A percentile compares a stretch with the other conserved stretches of the same genome.
Conservation (phyloP, 2,113 vertebrate genomes). For the Tyrannus savana region DNA sequence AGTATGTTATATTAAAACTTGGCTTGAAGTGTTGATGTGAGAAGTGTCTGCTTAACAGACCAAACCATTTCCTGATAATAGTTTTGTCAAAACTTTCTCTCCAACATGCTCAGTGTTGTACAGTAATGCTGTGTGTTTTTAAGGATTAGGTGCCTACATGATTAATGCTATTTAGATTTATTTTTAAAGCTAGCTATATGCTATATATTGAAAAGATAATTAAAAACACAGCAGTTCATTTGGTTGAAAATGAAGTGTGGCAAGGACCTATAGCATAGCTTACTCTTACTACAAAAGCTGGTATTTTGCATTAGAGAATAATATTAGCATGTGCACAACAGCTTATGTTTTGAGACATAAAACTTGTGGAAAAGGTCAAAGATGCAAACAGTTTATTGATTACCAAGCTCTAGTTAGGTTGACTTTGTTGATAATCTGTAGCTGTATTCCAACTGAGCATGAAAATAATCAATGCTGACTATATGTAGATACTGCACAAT, state of each 20-base stretch:
- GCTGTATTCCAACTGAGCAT: not conserved
- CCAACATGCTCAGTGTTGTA: not conserved
- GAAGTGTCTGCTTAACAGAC: not conserved
- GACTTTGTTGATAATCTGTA: not conserved
- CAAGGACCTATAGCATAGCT: not conserved
- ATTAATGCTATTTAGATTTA: not conserved
- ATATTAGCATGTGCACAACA: not conserved
- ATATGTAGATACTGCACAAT: not conserved
- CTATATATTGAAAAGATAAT: not conserved
- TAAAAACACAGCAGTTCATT: not conserved
- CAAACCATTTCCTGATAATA: not conserved
- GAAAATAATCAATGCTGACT: not conserved
- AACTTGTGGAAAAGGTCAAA: not conserved
- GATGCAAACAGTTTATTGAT: not conserved
- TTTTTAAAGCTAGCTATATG: not conserved
- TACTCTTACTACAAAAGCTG: not conserved
- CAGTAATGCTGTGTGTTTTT: not conserved
- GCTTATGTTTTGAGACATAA: not conserved
- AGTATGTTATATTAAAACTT: not conserved
- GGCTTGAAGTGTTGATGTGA: not conserved
- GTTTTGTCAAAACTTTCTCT: not conserved
- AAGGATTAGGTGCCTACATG: not conserved
- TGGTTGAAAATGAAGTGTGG: not conserved
- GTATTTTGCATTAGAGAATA: not conserved
- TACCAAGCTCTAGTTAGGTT: not conserved